These are phyloP conservation scores for Dicaeum eximium DNA, from an alignment of 2,113 vertebrate species.

Conservation along the genomic window DNA sequence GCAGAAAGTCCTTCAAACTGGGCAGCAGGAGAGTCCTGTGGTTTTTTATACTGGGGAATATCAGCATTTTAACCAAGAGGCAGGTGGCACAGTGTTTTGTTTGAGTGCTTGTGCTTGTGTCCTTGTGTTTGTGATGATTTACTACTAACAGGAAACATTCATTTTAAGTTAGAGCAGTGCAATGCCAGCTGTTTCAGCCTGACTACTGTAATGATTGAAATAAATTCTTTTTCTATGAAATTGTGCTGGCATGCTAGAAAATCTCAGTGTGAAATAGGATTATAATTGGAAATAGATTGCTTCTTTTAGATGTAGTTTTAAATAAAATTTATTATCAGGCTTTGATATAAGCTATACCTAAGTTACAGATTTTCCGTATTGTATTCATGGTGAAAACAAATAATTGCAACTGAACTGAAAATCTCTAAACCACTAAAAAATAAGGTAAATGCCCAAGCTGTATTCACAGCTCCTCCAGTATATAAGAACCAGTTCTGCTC, in stretches of 20 bases:
- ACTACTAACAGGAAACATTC: neutral
- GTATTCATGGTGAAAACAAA: neutral
- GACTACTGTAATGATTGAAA: neutral
- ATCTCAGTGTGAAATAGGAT: neutral
- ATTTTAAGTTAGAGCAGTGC: neutral
- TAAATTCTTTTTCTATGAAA: neutral
- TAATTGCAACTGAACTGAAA: neutral
- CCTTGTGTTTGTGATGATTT: neutral
- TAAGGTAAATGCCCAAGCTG: neutral
- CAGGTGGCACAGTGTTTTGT: neutral
- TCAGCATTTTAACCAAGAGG: neutral
- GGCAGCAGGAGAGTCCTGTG: neutral
- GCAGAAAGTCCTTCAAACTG: neutral
- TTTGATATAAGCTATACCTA: neutral
- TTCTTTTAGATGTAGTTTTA: neutral
- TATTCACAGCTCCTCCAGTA: neutral
- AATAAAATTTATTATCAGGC: neutral
- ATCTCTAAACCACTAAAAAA: neutral
- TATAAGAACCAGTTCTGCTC: neutral
- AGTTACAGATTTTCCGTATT: neutral
- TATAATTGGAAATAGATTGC: neutral
- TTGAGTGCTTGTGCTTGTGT: neutral
- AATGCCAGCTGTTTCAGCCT: neutral
- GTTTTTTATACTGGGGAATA: neutral
- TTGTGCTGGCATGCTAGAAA: neutral